A percentile compares a stretch with the other conserved stretches of the same genome.
Evolutionary conservation across 2,888 invertebrate genomes (phyloP).

Genomic region (Boloria selene): DNA sequence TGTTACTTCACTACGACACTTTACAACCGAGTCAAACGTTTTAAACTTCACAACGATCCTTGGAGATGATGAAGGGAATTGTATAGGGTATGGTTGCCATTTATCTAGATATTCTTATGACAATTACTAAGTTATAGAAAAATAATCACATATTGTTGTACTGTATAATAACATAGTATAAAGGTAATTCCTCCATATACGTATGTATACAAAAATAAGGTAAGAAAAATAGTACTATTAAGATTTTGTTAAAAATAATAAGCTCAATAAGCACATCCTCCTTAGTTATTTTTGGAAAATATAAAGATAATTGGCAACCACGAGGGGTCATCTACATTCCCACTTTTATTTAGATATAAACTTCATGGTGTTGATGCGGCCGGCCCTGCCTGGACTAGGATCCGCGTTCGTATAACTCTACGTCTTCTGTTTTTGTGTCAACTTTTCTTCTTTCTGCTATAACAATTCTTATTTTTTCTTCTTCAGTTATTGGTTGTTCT

Average conservation of each 20-base stretch:
- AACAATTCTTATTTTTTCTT: conserved; percentile 83
- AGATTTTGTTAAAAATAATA: too few relatives aligned
- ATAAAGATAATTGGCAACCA: conserved; percentile 18
- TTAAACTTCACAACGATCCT: conserved; percentile 49
- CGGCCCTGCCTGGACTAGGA: conserved; percentile 81
- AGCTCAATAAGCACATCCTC: too few relatives aligned
- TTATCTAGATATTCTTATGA: background rate
- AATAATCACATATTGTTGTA: background rate
- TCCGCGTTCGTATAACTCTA: conserved; percentile 71
- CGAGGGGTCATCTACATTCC: conserved; percentile 31
- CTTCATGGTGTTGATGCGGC: conserved; percentile 79
- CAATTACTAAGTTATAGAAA: background rate
- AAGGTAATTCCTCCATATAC: too few relatives aligned
- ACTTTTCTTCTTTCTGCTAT: conserved; percentile 84
- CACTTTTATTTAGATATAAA: conserved; percentile 69
- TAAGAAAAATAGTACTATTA: too few relatives aligned
- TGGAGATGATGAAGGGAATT: conserved; percentile 41
- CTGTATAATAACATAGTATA: too few relatives aligned
- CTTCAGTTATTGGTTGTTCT: conserved; percentile 65
- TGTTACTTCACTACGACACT: conserved; percentile 51
- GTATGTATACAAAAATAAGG: too few relatives aligned
- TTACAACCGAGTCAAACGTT: conserved; percentile 73
- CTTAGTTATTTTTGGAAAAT: background rate
- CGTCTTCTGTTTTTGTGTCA: conserved; percentile 71
- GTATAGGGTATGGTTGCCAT: conserved; percentile 35